Conservation (phyloP, 2,888 invertebrate species). For the Frankliniella intonsa region DNA sequence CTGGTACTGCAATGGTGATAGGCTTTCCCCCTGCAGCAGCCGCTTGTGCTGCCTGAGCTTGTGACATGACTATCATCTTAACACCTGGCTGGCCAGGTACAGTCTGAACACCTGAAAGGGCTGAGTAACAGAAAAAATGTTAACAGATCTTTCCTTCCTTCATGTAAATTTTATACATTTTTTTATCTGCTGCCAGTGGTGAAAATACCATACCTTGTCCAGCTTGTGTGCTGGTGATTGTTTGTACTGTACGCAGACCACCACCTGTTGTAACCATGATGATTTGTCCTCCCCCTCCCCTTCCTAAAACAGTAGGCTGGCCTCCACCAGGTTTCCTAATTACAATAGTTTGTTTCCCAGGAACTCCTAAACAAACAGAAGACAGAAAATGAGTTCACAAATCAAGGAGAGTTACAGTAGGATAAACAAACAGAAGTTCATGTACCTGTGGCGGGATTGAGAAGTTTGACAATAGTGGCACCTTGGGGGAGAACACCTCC, state of each 20-base stretch:
- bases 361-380: conserved; percentile 30
- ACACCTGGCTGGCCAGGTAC: conserved; percentile 45
- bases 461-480: conserved; percentile 52
- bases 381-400: neutral
- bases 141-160: too few species aligned
- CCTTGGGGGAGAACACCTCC: conserved; percentile 46
- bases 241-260: conserved; percentile 34
- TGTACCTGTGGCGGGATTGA: conserved; percentile 44
- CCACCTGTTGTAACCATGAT: conserved; percentile 49
- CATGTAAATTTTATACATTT: too few species aligned
- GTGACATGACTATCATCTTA: conserved; percentile 46
- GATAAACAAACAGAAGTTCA: neutral
- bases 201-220: neutral
- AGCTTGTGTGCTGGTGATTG: neutral
- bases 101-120: neutral
- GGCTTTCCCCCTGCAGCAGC: conserved; percentile 41
- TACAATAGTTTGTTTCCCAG: conserved; percentile 48
- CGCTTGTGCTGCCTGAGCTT: conserved; percentile 37
- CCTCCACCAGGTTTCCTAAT: conserved; percentile 47
- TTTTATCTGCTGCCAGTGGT: too few species aligned
- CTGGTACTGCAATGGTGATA: conserved; percentile 44
- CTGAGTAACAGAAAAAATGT: neutral
- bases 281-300: conserved; percentile 44
- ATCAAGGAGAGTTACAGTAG: neutral
- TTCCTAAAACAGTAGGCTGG: neutral